phyloP scores from a whole-genome alignment of 2,888 invertebrate genomes.

The Eremobia ochroleuca region DNA sequence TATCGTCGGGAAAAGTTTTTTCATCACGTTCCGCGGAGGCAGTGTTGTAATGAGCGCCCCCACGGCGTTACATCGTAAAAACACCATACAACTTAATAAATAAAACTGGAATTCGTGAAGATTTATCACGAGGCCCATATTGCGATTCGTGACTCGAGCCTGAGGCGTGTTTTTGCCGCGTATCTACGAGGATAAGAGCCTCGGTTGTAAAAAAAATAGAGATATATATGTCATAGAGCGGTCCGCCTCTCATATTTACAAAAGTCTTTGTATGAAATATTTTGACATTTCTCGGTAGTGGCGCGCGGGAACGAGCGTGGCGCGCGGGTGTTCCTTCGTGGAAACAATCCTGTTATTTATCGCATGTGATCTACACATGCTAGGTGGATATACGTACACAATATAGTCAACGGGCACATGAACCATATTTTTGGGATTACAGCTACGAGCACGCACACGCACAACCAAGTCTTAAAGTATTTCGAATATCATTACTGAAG shows the following conservation, averaged over 20 bases:
- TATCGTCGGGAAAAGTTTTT: constrained; percentile 89
- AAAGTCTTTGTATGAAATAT: constrained; percentile 84
- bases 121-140: constrained; percentile 87
- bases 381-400: constrained; percentile 47
- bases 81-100: constrained; percentile 90
- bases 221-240: constrained; percentile 80
- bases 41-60: constrained; percentile 87
- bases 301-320: constrained; percentile 68
- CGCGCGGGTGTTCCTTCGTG: constrained; percentile 80
- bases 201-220: constrained; percentile 82
- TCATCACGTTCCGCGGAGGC: constrained; percentile 84
- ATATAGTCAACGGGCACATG: constrained; percentile 42
- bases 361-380: constrained; percentile 68
- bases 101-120: constrained; percentile 89
- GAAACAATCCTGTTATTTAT: constrained; percentile 79
- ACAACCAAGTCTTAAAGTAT: constrained; percentile 56
- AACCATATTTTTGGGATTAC: constrained; percentile 63
- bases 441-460: constrained; percentile 66
- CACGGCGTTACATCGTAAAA: constrained; percentile 88
- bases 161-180: constrained; percentile 81
- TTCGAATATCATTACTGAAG: constrained; percentile 59
- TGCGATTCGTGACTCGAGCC: constrained; percentile 84
- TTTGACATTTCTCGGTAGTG: constrained; percentile 88
- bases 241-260: constrained; percentile 81
- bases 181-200: constrained; percentile 75